Evolutionary conservation across 2,113 vertebrate genomes (phyloP), one percentile per base, ranked within the genome.

Genomic region (Serilophus lunatus): DNA sequence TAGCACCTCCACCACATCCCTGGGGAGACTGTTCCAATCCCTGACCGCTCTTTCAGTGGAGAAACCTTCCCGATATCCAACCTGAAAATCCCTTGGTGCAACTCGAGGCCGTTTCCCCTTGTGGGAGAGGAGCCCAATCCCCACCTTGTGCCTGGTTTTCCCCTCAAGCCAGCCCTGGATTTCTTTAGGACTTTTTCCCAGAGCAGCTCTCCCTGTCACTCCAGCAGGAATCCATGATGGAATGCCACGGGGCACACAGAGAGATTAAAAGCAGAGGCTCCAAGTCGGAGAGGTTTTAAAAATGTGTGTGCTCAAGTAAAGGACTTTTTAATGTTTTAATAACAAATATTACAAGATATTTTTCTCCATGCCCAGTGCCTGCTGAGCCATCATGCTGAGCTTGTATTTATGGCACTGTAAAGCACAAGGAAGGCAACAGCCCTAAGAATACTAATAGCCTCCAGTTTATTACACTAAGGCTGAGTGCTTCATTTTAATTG

Each of bases 401-500:
- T 79, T 74, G 60, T 97, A 98, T 98, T 97, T 97, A 97, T 96
- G 96, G 93, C 95, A 97, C 97, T 97, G 97, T 96, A 97, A 97
- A 97, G 96, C 92, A 97, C 95, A 96, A 95, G 95, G 96, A 93
- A 95, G 95, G 93, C 95, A 89, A 91, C 95, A 68, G 89, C 65
- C 29, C 95, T 56, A 95, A 88, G 97, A 98, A 97, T 97, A 95
- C 97, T 97, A 97, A 97, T 97, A 94, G 93, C 96, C 95, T 95
- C 88, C 92, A 93, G 97, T 97, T 98, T 98, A 97, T 97, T 96
- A 92, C 92, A 96, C 91, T 82, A 97, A 97, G 96, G 80, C 96
- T 97, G 97, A 97, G 92, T 97, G 97, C 96, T 97, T 96, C 96
- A 92, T 97, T 97, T 97, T 97, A 98, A 97, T 98, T 97, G 97